Evolutionary conservation across 2,797 vertebrate genomes (phyloP).

Genomic region (Pseudochirops cupreus): DNA sequence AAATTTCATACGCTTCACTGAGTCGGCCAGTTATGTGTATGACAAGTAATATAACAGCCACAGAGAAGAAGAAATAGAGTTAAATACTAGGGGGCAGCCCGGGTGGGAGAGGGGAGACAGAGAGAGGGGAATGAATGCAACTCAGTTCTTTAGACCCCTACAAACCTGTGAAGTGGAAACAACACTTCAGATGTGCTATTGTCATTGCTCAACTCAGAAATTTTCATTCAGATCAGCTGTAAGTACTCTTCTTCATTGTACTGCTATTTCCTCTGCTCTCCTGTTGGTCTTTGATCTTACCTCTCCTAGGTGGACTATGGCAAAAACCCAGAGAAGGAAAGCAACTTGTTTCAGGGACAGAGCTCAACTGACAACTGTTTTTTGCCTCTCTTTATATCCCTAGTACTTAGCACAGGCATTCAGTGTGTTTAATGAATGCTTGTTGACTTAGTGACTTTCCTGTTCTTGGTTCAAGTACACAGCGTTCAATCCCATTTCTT

Average conservation of each 20-base stretch:
- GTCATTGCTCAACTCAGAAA: neutral
- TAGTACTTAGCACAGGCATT: neutral
- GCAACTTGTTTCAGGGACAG: neutral
- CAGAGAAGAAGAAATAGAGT: neutral
- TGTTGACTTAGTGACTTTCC: neutral
- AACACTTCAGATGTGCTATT: neutral
- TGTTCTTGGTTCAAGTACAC: neutral
- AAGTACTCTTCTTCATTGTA: constrained; percentile 1
- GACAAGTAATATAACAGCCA: neutral
- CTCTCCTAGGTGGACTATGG: neutral
- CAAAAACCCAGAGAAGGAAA: neutral
- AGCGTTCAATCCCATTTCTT: neutral
- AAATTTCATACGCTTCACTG: constrained; percentile 1
- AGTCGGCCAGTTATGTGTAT: constrained; percentile 14
- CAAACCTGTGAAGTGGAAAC: neutral
- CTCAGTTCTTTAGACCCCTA: neutral
- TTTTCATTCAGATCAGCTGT: neutral
- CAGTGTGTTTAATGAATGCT: constrained; percentile 30
- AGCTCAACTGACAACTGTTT: neutral
- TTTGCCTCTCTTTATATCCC: neutral
- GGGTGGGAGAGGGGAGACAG: neutral
- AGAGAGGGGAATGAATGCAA: neutral
- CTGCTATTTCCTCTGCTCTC: neutral
- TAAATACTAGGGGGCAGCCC: neutral
- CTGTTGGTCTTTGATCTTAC: neutral